Conservation (phyloP, 2,888 invertebrate species). For the Torymus aiolomorphi region DNA sequence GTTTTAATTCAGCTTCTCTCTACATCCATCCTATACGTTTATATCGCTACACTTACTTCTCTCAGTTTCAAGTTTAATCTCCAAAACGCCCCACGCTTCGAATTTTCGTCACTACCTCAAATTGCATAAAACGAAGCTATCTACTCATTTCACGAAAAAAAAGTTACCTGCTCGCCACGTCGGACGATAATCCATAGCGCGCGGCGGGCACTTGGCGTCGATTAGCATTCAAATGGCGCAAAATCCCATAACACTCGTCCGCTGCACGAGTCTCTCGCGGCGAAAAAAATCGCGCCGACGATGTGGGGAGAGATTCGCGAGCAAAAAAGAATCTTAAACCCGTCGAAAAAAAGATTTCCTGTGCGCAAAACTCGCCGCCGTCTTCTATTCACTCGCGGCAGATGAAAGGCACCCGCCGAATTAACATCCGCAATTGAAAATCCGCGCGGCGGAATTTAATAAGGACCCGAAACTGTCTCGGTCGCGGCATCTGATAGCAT, state of each 20-base stretch:
- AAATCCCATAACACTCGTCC: constrained; percentile 1
- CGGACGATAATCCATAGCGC: too few relatives aligned
- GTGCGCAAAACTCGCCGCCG: constrained; percentile 8
- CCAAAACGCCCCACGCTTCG: too few relatives aligned
- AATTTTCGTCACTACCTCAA: too few relatives aligned
- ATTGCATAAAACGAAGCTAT: too few relatives aligned
- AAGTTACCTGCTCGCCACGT: too few relatives aligned
- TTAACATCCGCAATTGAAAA: constrained; percentile 55
- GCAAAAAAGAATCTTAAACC: neutral
- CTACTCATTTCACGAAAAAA: too few relatives aligned
- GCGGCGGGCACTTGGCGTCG: neutral
- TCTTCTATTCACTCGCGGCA: constrained; percentile 23
- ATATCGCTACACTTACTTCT: too few relatives aligned
- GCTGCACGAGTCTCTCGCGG: neutral
- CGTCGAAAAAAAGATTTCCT: neutral
- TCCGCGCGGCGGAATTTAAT: constrained; percentile 53
- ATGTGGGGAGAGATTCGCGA: neutral
- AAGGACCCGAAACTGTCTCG: constrained; percentile 42
- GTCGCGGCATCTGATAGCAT: constrained; percentile 55
- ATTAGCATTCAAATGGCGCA: constrained; percentile 27
- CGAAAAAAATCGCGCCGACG: neutral
- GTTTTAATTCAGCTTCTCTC: too few relatives aligned
- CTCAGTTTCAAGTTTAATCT: too few relatives aligned
- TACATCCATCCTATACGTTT: too few relatives aligned
- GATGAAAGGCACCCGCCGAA: constrained; percentile 54